A percentile compares a stretch with the other conserved stretches of the same genome.
phyloP scores from a whole-genome alignment of 1,140 invertebrate genomes.

The Drosophila cardini region DNA sequence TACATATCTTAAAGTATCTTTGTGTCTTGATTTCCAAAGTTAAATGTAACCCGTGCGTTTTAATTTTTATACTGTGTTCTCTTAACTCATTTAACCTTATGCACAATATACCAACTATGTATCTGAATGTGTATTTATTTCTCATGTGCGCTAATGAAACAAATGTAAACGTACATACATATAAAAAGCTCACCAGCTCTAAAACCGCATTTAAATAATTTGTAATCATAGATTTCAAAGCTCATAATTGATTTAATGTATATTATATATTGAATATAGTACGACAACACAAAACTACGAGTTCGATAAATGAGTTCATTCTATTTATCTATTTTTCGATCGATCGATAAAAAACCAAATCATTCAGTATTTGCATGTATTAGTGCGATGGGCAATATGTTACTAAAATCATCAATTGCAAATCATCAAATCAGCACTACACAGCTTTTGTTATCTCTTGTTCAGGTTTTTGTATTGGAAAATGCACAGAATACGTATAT shows the following conservation, averaged over 20 bases:
- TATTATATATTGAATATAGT: conserved; percentile 28
- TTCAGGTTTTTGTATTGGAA: conserved; percentile 19
- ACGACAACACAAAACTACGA: conserved; percentile 42
- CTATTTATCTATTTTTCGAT: no score
- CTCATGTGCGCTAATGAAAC: conserved; percentile 63
- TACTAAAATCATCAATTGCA: no score
- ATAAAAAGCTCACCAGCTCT: conserved; percentile 74
- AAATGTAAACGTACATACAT: conserved; percentile 42
- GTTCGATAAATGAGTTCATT: no score
- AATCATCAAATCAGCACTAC: no score
- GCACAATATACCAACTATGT: conserved; percentile 56
- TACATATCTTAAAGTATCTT: no score
- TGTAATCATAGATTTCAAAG: conserved; percentile 32
- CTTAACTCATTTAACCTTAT: conserved; percentile 48
- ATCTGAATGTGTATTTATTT: conserved; percentile 56
- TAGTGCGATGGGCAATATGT: no score
- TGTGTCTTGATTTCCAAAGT: no score
- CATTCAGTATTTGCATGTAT: no score
- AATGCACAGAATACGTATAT: conserved; percentile 2
- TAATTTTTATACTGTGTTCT: not conserved
- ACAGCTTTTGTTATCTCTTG: conserved; percentile 56
- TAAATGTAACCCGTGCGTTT: no score
- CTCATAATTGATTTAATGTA: conserved; percentile 19
- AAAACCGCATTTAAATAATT: conserved; percentile 53
- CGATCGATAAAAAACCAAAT: no score